Percentiles rank a stretch among this genome's conserved stretches.
Evolutionary conservation across 2,888 invertebrate genomes (phyloP).

Genomic region (Cryptus viduatorius): DNA sequence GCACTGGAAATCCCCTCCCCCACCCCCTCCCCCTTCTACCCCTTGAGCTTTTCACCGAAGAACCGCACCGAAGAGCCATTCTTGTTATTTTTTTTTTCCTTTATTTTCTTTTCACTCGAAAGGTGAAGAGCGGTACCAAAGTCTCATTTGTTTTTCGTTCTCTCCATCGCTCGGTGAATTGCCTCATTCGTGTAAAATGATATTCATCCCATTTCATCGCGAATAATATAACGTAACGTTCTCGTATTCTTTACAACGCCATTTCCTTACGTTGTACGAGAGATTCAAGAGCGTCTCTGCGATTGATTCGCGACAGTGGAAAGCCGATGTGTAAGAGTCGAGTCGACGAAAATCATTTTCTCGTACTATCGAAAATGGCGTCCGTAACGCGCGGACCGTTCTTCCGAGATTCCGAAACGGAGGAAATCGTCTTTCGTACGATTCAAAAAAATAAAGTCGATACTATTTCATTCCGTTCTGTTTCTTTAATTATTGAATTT

Average conservation of each 20-base stretch:
- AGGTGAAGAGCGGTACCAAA: conserved; percentile 1
- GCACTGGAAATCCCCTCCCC: conserved; percentile 1
- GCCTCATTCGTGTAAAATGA: conserved; percentile 9
- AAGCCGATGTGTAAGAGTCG: too few relatives aligned
- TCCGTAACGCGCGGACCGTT: too few relatives aligned
- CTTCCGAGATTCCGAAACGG: too few relatives aligned
- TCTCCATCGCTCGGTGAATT: conserved; percentile 12
- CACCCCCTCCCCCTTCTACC: background rate
- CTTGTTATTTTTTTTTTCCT: background rate
- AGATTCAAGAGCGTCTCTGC: too few relatives aligned
- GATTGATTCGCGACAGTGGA: background rate
- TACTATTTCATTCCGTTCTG: too few relatives aligned
- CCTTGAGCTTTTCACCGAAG: conserved; percentile 55
- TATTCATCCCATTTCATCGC: background rate
- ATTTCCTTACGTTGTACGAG: too few relatives aligned
- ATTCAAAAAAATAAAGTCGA: too few relatives aligned
- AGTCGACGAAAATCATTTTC: too few relatives aligned
- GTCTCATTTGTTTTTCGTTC: conserved; percentile 35
- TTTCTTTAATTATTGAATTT: too few relatives aligned
- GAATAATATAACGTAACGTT: background rate
- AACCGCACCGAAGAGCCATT: conserved; percentile 8
- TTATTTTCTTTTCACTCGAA: conserved; percentile 4
- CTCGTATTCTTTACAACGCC: too few relatives aligned
- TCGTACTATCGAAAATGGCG: too few relatives aligned
- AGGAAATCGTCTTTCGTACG: too few relatives aligned